Base-by-base conservation (phyloP, 2,113 vertebrate species). In the Hyperopisus bebe region DNA sequence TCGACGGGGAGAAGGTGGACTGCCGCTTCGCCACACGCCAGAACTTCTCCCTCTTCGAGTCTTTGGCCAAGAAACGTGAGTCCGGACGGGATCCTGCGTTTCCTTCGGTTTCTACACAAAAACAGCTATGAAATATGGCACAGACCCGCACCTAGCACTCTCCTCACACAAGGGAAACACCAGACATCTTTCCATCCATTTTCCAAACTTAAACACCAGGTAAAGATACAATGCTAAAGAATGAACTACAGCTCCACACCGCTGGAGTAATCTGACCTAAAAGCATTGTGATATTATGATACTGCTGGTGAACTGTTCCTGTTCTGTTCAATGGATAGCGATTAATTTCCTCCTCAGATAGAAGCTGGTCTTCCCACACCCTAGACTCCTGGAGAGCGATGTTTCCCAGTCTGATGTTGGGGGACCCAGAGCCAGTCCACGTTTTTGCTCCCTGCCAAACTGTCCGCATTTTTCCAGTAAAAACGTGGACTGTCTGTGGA, bases 1-100 rank as follows among this genome's bases (percentile, higher is more conserved):
- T 99, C 82, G 96, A 98, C 0, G 98, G 98, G 21, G 97, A 98
- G 91, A 96, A 95, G 91, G 94, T 98, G 92, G 96, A 97, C 90
- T 98, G 98, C 93, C 98, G 97, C 91, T 95, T 96, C 89, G 97
- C 96, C 21, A 98, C 97, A 77, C 95, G 95, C n/a, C 96, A 97
- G 93, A 98, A 97, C 94, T 95, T 98, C 47, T 94, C 94, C 0
- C 92, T 97, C 91, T 99, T 99, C 92, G 98, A 99, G 94, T 96
- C 97, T 0, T 93, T 95, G 93, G 97, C 97, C 94, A 97, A 97
- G 92, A 97, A 98, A 96, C 97, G 98, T 99, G 96, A 98, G 97
- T 93, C 92, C 87, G 91, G 92, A 7, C 3, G 2, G 44, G 17
- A 24, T 21, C 48, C 50, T 51, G 70, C 48, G 84, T 7, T 24